A percentile compares a stretch with the other conserved stretches of the same genome.
Conservation (phyloP, 2,888 invertebrate genomes). For the Stenolophus ochropezus region DNA sequence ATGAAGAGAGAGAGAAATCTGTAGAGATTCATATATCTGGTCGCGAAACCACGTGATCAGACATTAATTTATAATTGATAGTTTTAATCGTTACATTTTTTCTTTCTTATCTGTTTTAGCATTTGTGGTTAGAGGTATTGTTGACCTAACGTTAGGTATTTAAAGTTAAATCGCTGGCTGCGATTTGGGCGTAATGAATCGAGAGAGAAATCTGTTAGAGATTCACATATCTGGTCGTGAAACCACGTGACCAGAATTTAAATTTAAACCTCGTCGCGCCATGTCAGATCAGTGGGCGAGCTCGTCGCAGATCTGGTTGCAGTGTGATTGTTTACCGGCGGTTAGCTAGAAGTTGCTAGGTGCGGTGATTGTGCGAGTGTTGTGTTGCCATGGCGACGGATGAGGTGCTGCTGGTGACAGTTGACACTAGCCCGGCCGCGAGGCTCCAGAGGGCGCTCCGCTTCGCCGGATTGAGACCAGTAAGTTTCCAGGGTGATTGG, state of each 20-base stretch:
- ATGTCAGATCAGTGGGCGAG: slow-evolving; percentile 16
- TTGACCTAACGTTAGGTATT: no score
- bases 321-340: background rate
- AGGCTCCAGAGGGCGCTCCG: slow-evolving; percentile 76
- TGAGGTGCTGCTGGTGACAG: slow-evolving; percentile 72
- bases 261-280: slow-evolving; percentile 38
- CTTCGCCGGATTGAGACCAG: slow-evolving; percentile 77
- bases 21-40: background rate
- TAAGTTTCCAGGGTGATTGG: slow-evolving; percentile 67
- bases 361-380: background rate
- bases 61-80: no score
- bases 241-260: slow-evolving; percentile 54
- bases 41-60: no score
- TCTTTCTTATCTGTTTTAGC: no score
- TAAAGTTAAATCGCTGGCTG: no score
- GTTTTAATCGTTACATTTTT: no score
- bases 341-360: background rate
- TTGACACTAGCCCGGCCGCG: slow-evolving; percentile 75
- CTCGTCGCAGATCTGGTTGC: slow-evolving; percentile 7
- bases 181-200: no score
- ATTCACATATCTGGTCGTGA: background rate
- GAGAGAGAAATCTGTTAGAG: background rate
- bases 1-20: background rate
- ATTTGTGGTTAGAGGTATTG: no score
- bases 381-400: slow-evolving; percentile 2